Evolutionary conservation across 1,140 invertebrate species (phyloP), one percentile per base, ranked within the genome.

Genomic region (Stegodyphus dumicola): DNA sequence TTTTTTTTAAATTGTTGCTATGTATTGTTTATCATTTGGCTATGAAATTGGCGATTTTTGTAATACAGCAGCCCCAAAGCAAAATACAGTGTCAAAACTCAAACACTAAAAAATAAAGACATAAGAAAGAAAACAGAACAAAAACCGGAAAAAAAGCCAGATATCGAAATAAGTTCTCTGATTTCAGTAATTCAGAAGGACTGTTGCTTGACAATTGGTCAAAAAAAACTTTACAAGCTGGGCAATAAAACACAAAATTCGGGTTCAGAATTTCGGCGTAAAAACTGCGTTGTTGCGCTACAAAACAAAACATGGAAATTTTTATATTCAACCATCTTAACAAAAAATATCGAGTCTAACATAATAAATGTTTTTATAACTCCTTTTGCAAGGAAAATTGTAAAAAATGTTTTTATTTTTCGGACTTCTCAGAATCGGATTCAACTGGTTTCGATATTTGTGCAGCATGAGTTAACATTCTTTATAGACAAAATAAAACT

Each of bases 151-250:
- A 60, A 11, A 66, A 66, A 83, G 66, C 67, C 80, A 66, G 70
- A 66, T 17, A 69, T 54, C 64, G 60, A 75, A 83, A 83, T 67
- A 66, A 66, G 49, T 49, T 18, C 69, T 66, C 71, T 66, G 73
- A 83, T 83, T 74, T 83, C 60, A 53, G 70, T 71, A 83, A 83
- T 83, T 67, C 48, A 83, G 48, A 17, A 54, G 56, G 70, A 53
- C 67, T 83, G 80, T 83, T 75, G 70, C 80, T 53, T 53, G 70
- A 83, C 52, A 4, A 17, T 33, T 33, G 33, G 33, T 33, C 54
- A 70, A 9, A 17, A 33, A n/a, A n/a, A 54, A 79, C 75, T 83
- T 83, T 83, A 83, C 60, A 71, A 52, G 56, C 60, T 10, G n/a
- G 33, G 80, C 53, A 51, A 71, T 83, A 83, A 83, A 83, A 33